Evolutionary conservation across 2,888 invertebrate species (phyloP), one percentile per base, ranked within the genome.

Genomic region (Priocnemis perturbator): DNA sequence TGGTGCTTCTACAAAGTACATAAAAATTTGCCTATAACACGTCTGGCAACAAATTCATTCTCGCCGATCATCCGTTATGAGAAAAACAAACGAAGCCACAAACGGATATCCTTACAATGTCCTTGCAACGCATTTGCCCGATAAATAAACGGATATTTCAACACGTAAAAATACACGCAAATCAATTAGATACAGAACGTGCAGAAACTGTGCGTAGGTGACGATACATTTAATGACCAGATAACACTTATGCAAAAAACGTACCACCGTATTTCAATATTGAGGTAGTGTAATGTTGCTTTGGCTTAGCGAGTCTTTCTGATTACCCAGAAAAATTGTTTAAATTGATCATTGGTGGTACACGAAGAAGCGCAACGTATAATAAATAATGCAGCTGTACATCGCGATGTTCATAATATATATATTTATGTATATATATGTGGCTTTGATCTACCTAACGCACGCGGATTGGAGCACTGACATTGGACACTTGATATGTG

Each of bases 231-330:
- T 53, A 21, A 53, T 23, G 23, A 53, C 21, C 23, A 60, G 14
- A 26, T 57, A 56, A 37, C 48, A 44, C 50, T 48, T 48, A 47
- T 23, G 7, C 37, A 48, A 17, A 19, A 21, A 67, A 59, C 55
- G 66, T 77, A 76, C 69, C 69, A 80, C 64, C 70, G 63, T 53
- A 59, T 56, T 67, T 79, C 66, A 74, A 65, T 69, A 75, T 63
- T 76, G 76, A 80, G 76, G 80, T 79, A 79, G 80, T 66, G 74
- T 72, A 76, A 76, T 53, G 69, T 80, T 79, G 72, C 76, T 79
- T 79, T 79, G 78, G 71, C 71, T 79, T 77, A 74, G 73, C 70
- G 63, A 73, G 73, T 77, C 69, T 64, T 66, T 78, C 67, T 69
- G 70, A 72, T 80, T 67, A 73, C 70, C 69, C 69, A 77, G 60